Evolutionary conservation across 1,140 invertebrate genomes (phyloP).

Genomic region (Zaprionus vittiger): DNA sequence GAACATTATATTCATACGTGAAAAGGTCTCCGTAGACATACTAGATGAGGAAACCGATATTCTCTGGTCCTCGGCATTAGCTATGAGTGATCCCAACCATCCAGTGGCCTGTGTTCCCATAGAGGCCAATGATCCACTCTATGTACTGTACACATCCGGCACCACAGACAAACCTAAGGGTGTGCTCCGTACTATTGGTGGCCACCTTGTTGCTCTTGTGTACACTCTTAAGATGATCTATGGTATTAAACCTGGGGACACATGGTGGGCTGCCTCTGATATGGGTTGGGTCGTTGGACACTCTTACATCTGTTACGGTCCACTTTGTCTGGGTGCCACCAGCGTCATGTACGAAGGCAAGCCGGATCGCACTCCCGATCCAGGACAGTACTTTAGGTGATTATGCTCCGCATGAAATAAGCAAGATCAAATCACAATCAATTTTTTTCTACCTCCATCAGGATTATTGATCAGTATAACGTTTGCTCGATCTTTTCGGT

Average conservation of each 20-base stretch:
- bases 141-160: constrained; percentile 97
- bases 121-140: constrained; percentile 94
- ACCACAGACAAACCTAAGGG: constrained; percentile 95
- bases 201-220: constrained; percentile 92
- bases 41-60: constrained; percentile 88
- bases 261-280: constrained; percentile 97
- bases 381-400: constrained; percentile 89
- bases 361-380: constrained; percentile 95
- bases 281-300: constrained; percentile 97
- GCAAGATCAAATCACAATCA: not conserved
- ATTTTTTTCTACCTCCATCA: constrained; percentile 64
- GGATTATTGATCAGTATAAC: constrained; percentile 94
- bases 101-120: constrained; percentile 93
- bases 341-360: constrained; percentile 97
- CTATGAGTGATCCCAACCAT: constrained; percentile 83
- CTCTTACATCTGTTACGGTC: constrained; percentile 97
- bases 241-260: constrained; percentile 91
- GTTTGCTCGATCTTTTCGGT: constrained; percentile 95
- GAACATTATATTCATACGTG: constrained; percentile 93
- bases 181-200: constrained; percentile 93
- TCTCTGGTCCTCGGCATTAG: constrained; percentile 91
- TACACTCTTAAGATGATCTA: constrained; percentile 95
- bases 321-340: constrained; percentile 91
- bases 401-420: not conserved
- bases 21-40: constrained; percentile 87